phyloP scores from a whole-genome alignment of 2,888 invertebrate genomes.

The Aleiodes alternator region DNA sequence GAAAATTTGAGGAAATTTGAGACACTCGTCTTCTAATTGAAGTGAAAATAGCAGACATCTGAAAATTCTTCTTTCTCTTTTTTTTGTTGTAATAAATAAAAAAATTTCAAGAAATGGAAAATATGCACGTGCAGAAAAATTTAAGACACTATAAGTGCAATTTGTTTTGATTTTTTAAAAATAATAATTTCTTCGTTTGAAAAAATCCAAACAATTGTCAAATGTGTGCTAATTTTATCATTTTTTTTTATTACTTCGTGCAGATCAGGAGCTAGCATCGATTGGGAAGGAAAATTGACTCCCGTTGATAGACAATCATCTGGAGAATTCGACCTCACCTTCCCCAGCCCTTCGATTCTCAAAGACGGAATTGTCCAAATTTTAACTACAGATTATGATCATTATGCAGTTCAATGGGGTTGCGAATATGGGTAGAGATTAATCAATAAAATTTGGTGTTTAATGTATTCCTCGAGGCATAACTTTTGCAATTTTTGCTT shows the following conservation, averaged over 20 bases:
- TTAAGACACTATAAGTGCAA: no score
- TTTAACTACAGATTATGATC: constrained; percentile 28
- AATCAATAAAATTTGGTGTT: neutral
- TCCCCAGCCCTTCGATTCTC: neutral
- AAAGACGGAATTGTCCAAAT: neutral
- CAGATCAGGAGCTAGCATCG: constrained; percentile 3
- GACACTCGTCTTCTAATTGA: no score
- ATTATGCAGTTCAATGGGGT: neutral
- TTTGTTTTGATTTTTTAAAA: no score
- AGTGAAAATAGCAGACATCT: no score
- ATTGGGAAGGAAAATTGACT: constrained; percentile 11
- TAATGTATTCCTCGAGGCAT: no score
- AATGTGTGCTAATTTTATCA: no score
- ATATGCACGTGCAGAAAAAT: no score
- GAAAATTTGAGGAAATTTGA: neutral
- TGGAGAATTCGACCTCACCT: neutral
- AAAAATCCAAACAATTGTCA: no score
- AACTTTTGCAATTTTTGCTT: neutral
- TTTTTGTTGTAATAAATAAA: no score
- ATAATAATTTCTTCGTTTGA: no score
- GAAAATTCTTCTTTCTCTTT: no score
- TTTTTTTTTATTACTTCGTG: neutral
- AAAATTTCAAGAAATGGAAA: no score
- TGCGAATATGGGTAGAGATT: constrained; percentile 10
- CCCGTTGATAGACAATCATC: neutral